Base-by-base conservation (phyloP, 2,797 vertebrate species). In the Tadarida brasiliensis region DNA sequence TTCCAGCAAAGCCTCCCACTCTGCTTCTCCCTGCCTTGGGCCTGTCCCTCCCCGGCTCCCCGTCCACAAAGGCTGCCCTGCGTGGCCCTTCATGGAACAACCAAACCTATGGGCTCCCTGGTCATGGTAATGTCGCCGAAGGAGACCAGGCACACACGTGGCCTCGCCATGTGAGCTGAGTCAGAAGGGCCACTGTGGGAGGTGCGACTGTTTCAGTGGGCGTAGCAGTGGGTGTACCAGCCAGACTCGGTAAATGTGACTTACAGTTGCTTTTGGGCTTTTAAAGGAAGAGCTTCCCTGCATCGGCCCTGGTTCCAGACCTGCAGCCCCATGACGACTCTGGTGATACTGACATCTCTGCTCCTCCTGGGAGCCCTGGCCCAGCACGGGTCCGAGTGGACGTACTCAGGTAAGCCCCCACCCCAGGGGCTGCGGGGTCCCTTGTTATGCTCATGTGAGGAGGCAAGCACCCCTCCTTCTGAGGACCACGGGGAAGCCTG, bases 371-470 rank as follows among this genome's bases (percentile, higher is more conserved):
- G 30, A 9, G 15, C 0, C 94, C 67, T 7, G 7, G 94, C 84
- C 70, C 4, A 51, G 26, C 12, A 82, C 0, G 24, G 57, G 10
- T 3, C 78, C 0, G 44, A 94, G 0, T 99, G 99, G 98, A 97
- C 98, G 0, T 98, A 99, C 94, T 68, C 98, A 98, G 98, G 98
- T 99, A 98, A 98, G 20, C 14, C 2, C 11, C 5, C 6, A 3
- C 0, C 14, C 19, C n/a, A 4, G 14, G 12, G 39, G n/a, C 22
- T 4, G 7, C 3, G 3, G 0, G 1, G 1, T 1, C 1, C n/a
- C 56, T 39, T 22, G 7, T 2, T 7, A 5, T 7, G 47, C n/a
- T 74, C 51, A 14, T 9, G 0, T 0, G 17, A 19, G 51, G 33
- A 30, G 33, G 19, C 15, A 19, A 5, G 28, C 0, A 0, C 65